phyloP scores from a whole-genome alignment of 2,113 vertebrate genomes.

The Cyrtonyx montezumae region DNA sequence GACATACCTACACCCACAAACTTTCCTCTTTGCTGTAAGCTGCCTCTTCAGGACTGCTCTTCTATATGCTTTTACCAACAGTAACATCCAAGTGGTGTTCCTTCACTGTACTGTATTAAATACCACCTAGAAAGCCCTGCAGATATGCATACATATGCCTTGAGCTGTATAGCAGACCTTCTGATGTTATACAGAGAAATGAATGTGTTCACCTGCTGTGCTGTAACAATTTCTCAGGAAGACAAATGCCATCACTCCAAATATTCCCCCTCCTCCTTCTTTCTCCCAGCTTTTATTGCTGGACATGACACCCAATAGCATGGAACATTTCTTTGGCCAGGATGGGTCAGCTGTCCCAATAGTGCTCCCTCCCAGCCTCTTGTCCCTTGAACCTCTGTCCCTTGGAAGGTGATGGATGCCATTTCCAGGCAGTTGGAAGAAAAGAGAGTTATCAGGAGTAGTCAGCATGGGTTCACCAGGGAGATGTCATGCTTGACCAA shows the following conservation, averaged over 20 bases:
- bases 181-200: neutral
- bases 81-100: fast-evolving
- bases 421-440: no score
- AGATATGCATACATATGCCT: neutral
- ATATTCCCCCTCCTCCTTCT: neutral
- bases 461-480: no score
- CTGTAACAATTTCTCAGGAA: neutral
- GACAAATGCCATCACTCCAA: neutral
- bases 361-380: neutral
- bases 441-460: no score
- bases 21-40: neutral
- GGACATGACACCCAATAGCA: neutral
- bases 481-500: no score
- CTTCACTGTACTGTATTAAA: neutral
- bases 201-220: neutral
- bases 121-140: neutral
- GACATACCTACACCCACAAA: neutral
- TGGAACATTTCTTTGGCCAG: neutral
- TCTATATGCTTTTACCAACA: neutral
- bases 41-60: neutral
- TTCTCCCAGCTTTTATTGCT: neutral
- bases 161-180: neutral
- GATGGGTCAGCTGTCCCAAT: neutral
- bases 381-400: no score
- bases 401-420: no score